phyloP scores from a whole-genome alignment of 2,113 vertebrate genomes.

The Chelonoidis abingdonii region DNA sequence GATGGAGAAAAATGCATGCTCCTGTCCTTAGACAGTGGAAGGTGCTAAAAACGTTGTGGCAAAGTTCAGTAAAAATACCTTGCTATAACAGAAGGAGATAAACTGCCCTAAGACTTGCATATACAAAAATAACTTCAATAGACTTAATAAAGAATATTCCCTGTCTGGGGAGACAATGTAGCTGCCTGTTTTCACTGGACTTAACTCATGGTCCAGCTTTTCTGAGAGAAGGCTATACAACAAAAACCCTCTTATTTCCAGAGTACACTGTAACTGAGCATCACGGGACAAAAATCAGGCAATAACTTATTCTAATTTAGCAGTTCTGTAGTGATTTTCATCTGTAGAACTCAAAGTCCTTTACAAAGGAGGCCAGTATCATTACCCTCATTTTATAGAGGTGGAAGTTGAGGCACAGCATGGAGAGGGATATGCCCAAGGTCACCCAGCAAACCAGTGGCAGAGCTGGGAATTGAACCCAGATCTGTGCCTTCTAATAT shows the following conservation, averaged over 20 bases:
- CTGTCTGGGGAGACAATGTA: background rate
- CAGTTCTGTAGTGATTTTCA: background rate
- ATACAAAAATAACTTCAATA: background rate
- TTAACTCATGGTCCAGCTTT: conserved; percentile 8
- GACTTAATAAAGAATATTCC: background rate
- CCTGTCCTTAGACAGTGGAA: background rate
- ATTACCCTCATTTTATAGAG: background rate
- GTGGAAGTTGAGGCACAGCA: background rate
- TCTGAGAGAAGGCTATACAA: background rate
- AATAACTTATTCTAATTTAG: background rate
- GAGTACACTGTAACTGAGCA: background rate
- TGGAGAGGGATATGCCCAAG: background rate
- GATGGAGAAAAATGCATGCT: background rate
- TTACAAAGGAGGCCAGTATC: background rate
- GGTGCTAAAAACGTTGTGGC: background rate
- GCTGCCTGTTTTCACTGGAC: background rate
- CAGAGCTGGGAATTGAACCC: background rate
- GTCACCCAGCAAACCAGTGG: background rate
- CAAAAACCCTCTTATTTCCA: background rate
- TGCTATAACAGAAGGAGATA: background rate
- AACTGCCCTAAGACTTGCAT: background rate
- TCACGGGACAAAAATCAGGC: background rate
- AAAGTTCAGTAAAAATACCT: background rate
- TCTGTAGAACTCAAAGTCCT: background rate
- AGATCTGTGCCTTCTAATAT: background rate